Base-by-base conservation (phyloP, 1,140 invertebrate species). In the Drosophila oshimai region DNA sequence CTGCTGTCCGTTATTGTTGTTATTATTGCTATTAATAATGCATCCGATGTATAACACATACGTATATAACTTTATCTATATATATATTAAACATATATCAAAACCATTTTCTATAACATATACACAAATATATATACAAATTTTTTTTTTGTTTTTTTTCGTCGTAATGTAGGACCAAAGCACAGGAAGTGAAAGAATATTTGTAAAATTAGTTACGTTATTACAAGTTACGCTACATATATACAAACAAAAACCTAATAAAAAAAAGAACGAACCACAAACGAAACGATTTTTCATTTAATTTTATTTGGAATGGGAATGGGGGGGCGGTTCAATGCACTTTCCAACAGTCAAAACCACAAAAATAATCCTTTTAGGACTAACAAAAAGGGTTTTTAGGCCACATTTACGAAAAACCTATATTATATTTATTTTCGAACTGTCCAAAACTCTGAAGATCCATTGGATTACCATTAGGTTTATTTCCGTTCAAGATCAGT, bases 1-100 rank as follows among this genome's bases (percentile, higher is more conserved):
- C 80, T 79, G 80, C 64, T 83, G 79, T 73, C 80, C 69, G 71
- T 79, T 79, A 84, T 86, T 86, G 80, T 84, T 84, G 75, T 86
- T 75, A 74, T 81, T 83, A 74, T 58, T 73, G 69, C 55, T 75
- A 73, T 61, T 76, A 73, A 72, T 74, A 73, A 73, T 70, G 51
- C 64, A 76, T 76, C 15, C 46, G 33, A 36, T 70, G 50, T 69
- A 69, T 47, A 60, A 71, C 54, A 60, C 45, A 51, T 73, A 73
- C 46, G 47, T 72, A 51, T 51, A 46, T 71, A 73, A 71, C 57
- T 46, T 41, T 54, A 73, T 62, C 41, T 72, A 72, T 61, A 71
- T 72, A 72, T 61, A 71, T 44, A 41, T 65, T 67, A 53, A 53
- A 65, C 18, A 68, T 46, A 60, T 42, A 62, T 62, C 31, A 18